phyloP scores from a whole-genome alignment of 2,797 vertebrate species.

The Bradypus variegatus region DNA sequence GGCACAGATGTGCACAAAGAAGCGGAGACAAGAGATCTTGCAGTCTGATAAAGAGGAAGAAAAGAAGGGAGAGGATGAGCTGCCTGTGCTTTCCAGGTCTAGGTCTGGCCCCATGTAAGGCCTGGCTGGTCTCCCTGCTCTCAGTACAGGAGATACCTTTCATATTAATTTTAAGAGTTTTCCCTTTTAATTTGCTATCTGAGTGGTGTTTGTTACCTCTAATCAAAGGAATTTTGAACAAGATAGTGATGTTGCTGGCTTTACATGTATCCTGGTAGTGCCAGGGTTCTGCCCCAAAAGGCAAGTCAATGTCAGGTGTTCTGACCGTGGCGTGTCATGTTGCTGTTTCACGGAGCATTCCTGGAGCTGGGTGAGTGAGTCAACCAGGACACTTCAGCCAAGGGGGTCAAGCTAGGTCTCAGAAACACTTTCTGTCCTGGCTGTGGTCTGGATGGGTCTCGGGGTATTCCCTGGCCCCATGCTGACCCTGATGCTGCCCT shows the following conservation, averaged over 20 bases:
- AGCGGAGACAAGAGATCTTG: background rate
- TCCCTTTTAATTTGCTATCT: background rate
- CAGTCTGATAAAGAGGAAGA: background rate
- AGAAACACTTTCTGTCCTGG: background rate
- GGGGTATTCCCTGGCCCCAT: background rate
- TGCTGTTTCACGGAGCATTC: background rate
- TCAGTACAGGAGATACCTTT: background rate
- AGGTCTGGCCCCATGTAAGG: background rate
- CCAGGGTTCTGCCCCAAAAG: background rate
- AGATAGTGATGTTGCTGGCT: background rate
- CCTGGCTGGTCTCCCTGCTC: background rate
- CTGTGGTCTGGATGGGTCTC: background rate
- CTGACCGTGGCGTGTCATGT: background rate
- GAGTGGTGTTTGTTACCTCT: background rate
- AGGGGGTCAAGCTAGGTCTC: background rate
- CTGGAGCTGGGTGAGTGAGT: background rate
- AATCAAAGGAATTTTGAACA: background rate
- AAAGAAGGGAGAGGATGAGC: background rate
- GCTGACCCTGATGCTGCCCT: background rate
- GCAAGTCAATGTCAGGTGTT: background rate
- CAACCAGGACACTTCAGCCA: background rate
- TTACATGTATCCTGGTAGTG: background rate
- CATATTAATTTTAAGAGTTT: slow-evolving; percentile 13
- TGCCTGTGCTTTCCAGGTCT: background rate
- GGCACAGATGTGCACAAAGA: background rate